Conservation (phyloP, 1,140 invertebrate genomes). For the Leptopilina boulardi region DNA sequence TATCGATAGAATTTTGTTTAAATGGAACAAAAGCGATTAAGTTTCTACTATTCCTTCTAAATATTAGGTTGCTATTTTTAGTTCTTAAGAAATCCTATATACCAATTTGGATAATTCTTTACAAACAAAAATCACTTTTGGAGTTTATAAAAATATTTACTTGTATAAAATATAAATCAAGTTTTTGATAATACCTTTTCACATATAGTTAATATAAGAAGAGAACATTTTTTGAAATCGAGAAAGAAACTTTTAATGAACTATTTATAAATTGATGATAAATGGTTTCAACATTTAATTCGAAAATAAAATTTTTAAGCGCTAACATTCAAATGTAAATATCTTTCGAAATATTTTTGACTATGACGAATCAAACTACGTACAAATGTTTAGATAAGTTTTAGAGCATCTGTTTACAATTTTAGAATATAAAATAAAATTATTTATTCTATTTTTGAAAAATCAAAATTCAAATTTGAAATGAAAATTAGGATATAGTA, state of each 20-base stretch:
- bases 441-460: background rate
- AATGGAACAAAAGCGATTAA: constrained; percentile 11
- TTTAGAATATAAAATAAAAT: background rate
- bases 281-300: constrained; percentile 7
- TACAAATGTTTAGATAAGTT: constrained; percentile 11
- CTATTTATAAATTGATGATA: constrained; percentile 11
- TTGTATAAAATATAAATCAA: background rate
- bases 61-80: constrained; percentile 31
- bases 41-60: background rate
- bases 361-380: constrained; percentile 13
- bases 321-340: background rate
- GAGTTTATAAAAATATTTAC: background rate
- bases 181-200: background rate
- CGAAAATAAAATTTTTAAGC: constrained; percentile 1
- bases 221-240: background rate
- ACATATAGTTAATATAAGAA: background rate
- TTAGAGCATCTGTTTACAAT: background rate
- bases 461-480: background rate
- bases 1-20: background rate
- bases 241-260: background rate
- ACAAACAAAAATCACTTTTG: background rate
- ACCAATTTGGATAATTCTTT: background rate
- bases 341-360: constrained; percentile 11
- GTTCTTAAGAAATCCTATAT: background rate
- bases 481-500: too few species aligned